Evolutionary conservation across 2,113 vertebrate genomes (phyloP).

Genomic region (Halcyon malimbica): DNA sequence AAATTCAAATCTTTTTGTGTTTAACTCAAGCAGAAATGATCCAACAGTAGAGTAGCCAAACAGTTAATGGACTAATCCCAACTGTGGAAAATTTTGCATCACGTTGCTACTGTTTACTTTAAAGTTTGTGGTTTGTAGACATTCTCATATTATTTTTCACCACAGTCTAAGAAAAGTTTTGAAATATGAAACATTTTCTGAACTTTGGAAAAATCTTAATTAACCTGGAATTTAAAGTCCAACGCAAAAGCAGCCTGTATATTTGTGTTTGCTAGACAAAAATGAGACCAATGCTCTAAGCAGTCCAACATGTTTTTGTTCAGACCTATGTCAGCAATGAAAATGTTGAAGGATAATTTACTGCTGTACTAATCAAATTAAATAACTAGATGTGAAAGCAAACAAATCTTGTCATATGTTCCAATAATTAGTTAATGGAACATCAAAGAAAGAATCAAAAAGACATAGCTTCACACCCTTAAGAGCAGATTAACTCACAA

Average conservation of each 20-base stretch:
- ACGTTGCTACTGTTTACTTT: neutral
- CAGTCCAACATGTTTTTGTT: neutral
- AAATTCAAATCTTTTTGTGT: neutral
- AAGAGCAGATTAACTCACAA: neutral
- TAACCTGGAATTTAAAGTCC: neutral
- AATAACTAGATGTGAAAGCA: neutral
- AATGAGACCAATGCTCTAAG: neutral
- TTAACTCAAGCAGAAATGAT: neutral
- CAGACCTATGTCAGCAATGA: neutral
- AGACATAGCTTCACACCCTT: neutral
- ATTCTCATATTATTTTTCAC: neutral
- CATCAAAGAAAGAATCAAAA: neutral
- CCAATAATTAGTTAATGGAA: slow-evolving; percentile 5
- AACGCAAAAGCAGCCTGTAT: neutral
- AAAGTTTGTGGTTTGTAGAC: neutral
- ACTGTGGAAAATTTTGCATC: neutral
- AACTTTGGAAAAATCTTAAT: neutral
- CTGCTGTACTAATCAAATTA: neutral
- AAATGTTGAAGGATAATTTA: neutral
- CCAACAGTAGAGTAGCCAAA: neutral
- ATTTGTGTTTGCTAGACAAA: neutral
- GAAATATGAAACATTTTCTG: neutral
- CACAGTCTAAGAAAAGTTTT: neutral
- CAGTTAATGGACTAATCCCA: neutral
- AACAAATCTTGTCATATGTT: neutral